phyloP scores from a whole-genome alignment of 1,140 invertebrate genomes.

The Dendroctonus valens region DNA sequence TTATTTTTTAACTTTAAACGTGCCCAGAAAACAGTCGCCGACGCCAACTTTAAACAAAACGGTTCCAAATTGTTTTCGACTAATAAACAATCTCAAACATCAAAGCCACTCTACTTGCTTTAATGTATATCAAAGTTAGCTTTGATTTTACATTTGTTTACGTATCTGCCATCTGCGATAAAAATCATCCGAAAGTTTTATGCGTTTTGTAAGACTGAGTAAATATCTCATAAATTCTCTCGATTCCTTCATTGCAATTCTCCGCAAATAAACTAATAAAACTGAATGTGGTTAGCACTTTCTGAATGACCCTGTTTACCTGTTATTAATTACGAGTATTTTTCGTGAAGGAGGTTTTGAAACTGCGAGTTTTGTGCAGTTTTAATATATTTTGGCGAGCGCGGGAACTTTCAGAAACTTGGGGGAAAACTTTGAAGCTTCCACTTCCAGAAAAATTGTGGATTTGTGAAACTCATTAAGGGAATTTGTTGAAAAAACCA shows the following conservation, averaged over 20 bases:
- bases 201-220: conserved; percentile 18
- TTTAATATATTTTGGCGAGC: too few species aligned
- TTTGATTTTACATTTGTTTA: conserved; percentile 34
- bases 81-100: conserved; percentile 33
- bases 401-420: too few species aligned
- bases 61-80: conserved; percentile 26
- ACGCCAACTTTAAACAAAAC: conserved; percentile 22
- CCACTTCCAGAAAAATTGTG: too few species aligned
- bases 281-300: too few species aligned
- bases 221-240: conserved; percentile 20
- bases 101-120: conserved; percentile 26
- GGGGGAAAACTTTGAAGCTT: too few species aligned
- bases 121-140: conserved; percentile 28
- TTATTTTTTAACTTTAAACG: conserved; percentile 25
- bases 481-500: too few species aligned
- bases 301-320: too few species aligned
- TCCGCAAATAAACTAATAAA: neutral
- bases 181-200: conserved; percentile 30
- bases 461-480: too few species aligned
- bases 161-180: conserved; percentile 28
- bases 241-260: conserved; percentile 20
- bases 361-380: too few species aligned
- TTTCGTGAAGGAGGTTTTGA: too few species aligned
- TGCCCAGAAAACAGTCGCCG: conserved; percentile 22
- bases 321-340: too few species aligned